These are phyloP conservation scores for Apamea crenata DNA, from an alignment of 2,888 invertebrate genomes.

Conservation along the genomic window DNA sequence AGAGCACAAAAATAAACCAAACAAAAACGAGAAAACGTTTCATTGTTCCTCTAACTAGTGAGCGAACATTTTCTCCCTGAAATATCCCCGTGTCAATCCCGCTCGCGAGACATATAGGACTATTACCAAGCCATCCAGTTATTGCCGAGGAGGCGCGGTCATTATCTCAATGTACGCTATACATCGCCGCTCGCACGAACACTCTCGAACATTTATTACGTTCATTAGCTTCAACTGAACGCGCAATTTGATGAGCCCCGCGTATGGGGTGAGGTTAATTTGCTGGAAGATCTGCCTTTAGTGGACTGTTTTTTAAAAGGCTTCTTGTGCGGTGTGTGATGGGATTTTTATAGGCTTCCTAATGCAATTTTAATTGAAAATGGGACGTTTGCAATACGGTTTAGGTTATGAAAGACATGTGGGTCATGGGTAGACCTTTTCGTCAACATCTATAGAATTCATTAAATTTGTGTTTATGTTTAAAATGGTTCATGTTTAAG, in stretches of 20 bases:
- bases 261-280: constrained; percentile 66
- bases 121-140: constrained; percentile 76
- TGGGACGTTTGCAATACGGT: constrained; percentile 25
- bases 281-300: constrained; percentile 59
- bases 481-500: constrained; percentile 20
- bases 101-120: constrained; percentile 63
- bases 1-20: constrained; percentile 38
- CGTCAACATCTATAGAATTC: not conserved
- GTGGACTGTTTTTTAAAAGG: constrained; percentile 66
- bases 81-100: constrained; percentile 61
- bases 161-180: constrained; percentile 80
- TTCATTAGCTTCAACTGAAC: constrained; percentile 79
- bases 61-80: constrained; percentile 52
- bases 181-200: constrained; percentile 78
- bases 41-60: constrained; percentile 58
- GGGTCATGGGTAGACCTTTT: constrained; percentile 23
- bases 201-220: constrained; percentile 76
- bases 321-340: constrained; percentile 47
- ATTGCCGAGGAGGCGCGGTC: constrained; percentile 73
- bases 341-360: constrained; percentile 49
- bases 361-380: constrained; percentile 60
- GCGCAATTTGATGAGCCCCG: constrained; percentile 72
- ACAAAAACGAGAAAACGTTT: constrained; percentile 52
- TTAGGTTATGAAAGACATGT: constrained; percentile 28
- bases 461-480: constrained; percentile 16